These are phyloP conservation scores for Pheosia tremula DNA, from an alignment of 2,888 invertebrate genomes.

Conservation along the genomic window DNA sequence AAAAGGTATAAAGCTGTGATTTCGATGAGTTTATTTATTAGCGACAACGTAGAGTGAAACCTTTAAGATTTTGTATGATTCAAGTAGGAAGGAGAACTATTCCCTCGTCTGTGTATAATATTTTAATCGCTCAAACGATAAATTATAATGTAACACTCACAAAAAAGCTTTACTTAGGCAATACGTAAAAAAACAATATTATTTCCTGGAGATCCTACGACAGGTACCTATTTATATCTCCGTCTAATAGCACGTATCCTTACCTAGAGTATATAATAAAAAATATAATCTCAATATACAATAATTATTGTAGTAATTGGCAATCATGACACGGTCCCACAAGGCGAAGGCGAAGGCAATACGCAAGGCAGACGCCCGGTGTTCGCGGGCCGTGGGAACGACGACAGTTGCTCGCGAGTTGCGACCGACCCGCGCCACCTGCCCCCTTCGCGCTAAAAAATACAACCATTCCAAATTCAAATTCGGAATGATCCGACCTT, in stretches of 20 bases:
- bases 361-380: conserved; percentile 60
- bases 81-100: no score
- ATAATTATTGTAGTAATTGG: conserved; percentile 72
- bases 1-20: no score
- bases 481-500: conserved; percentile 77
- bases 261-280: not conserved
- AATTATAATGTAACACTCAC: no score
- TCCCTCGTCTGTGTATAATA: no score
- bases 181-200: no score
- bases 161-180: no score
- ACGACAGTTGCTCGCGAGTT: conserved; percentile 73
- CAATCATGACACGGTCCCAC: conserved; percentile 73
- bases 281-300: conserved; percentile 16
- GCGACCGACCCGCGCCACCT: conserved; percentile 56
- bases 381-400: conserved; percentile 77
- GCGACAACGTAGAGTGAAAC: no score
- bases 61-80: no score
- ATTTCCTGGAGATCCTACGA: no score
- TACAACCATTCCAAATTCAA: conserved; percentile 70
- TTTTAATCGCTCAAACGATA: no score
- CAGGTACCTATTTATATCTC: no score
- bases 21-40: no score
- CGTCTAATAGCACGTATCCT: not conserved
- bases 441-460: conserved; percentile 71
- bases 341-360: conserved; percentile 37